phyloP scores from a whole-genome alignment of 2,113 vertebrate genomes.

The Pitta sordida region DNA sequence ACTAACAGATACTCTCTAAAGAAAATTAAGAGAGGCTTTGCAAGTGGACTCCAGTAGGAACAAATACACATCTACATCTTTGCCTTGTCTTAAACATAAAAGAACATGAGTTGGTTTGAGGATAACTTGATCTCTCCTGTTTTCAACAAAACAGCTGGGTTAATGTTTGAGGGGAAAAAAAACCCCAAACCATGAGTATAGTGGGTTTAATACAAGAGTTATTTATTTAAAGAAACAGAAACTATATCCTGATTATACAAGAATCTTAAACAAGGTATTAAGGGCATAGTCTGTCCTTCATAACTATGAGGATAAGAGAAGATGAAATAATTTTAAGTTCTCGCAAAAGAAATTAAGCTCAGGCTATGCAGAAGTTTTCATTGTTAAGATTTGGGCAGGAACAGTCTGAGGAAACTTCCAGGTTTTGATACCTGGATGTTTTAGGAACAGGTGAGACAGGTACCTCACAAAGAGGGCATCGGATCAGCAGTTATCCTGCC shows the following conservation, averaged over 20 bases:
- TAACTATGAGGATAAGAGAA: not conserved
- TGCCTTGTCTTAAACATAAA: not conserved
- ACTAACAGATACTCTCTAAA: not conserved
- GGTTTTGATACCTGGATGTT: not conserved
- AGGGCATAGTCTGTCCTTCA: not conserved
- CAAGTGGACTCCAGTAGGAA: not conserved
- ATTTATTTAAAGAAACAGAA: not conserved
- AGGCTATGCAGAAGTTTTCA: not conserved
- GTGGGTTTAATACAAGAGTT: not conserved
- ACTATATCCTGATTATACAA: not conserved
- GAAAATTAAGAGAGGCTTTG: not conserved
- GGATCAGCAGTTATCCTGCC: not conserved
- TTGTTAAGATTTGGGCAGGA: not conserved
- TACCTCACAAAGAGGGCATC: not conserved
- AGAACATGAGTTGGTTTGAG: not conserved
- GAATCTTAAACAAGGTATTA: not conserved
- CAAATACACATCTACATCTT: not conserved
- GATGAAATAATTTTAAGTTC: not conserved
- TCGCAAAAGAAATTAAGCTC: not conserved
- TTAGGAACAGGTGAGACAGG: not conserved
- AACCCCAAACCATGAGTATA: too few relatives aligned
- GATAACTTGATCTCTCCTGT: not conserved
- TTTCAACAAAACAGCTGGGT: not conserved
- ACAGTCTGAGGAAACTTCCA: not conserved
- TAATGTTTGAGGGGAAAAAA: not conserved